A percentile compares a stretch with the other conserved stretches of the same genome.
Evolutionary conservation across 2,113 vertebrate species (phyloP).

Genomic region (Urocolius indicus): DNA sequence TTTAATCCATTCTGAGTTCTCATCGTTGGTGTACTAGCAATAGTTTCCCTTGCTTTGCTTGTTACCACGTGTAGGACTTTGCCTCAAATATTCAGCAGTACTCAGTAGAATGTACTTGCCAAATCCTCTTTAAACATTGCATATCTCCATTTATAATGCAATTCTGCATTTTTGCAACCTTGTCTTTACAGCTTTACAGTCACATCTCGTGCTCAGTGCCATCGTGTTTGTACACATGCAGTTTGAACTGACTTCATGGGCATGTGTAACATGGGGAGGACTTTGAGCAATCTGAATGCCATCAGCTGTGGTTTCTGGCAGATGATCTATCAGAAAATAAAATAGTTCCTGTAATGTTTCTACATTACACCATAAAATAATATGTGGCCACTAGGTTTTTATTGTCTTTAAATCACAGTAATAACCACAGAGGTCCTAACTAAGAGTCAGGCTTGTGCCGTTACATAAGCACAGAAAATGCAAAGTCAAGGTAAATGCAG

Average conservation of each 20-base stretch:
- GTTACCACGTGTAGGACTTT: neutral
- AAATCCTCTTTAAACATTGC: neutral
- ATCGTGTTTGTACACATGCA: accelerated
- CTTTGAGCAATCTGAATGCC: neutral
- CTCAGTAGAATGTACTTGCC: neutral
- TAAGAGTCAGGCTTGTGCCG: neutral
- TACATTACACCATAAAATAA: neutral
- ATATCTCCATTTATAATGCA: neutral
- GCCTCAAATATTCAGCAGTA: neutral
- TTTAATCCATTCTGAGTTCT: neutral
- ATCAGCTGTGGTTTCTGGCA: neutral
- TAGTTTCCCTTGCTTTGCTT: neutral
- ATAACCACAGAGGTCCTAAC: neutral
- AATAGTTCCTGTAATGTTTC: neutral
- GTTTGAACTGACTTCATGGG: neutral
- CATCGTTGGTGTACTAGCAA: neutral
- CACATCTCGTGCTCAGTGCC: neutral
- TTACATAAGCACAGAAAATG: neutral
- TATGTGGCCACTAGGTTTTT: neutral
- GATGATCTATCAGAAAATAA: neutral
- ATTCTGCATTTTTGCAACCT: neutral
- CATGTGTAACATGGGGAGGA: neutral
- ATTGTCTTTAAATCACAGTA: neutral
- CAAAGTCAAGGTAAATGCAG: neutral
- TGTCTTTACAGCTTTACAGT: neutral